Percentiles rank a stretch among this genome's conserved stretches.
Conservation (phyloP, 2,888 invertebrate genomes). For the Drosophila mettleri region DNA sequence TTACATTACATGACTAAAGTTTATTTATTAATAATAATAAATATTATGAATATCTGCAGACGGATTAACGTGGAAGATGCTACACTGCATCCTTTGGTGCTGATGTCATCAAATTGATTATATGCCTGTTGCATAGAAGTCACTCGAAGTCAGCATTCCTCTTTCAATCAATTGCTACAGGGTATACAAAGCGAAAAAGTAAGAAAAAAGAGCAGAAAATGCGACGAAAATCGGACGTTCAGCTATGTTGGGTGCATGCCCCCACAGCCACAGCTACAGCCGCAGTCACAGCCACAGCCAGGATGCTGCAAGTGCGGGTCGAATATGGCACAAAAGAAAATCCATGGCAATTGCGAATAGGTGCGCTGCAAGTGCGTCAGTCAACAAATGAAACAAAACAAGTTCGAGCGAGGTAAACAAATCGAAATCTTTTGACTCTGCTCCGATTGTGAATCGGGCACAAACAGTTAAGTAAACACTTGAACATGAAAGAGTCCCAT, state of each 20-base stretch:
- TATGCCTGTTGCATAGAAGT: background rate
- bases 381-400: background rate
- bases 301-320: background rate
- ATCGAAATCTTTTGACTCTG: constrained; percentile 4
- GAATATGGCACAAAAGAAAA: constrained; percentile 19
- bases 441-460: constrained; percentile 1
- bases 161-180: background rate
- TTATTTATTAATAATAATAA: no score
- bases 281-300: background rate
- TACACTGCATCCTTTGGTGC: no score
- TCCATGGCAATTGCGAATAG: constrained; percentile 14
- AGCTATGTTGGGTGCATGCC: constrained; percentile 1
- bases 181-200: background rate
- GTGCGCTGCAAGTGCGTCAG: constrained; percentile 7
- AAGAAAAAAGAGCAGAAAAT: constrained; percentile 1
- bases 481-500: background rate
- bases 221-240: constrained; percentile 9
- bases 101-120: background rate
- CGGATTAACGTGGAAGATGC: no score
- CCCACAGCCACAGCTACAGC: background rate
- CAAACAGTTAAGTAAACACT: constrained; percentile 4
- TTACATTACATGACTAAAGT: no score
- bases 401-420: constrained; percentile 3
- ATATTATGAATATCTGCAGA: no score
- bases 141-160: background rate